Evolutionary conservation across 2,113 vertebrate species (phyloP).

Genomic region (Glareola pratincola): DNA sequence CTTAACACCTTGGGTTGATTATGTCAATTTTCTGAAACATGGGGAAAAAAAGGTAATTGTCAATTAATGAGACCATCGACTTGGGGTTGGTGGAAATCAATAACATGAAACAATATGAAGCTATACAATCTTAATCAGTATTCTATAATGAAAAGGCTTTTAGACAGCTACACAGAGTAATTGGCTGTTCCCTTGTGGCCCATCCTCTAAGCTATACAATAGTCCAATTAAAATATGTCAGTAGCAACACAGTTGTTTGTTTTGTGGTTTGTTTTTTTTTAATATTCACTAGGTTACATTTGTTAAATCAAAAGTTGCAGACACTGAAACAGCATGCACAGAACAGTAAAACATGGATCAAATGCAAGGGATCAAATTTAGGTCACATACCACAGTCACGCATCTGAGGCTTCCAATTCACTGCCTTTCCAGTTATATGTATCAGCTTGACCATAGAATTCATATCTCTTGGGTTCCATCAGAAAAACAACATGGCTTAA

Average conservation of each 20-base stretch:
- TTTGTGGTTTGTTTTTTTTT: not conserved
- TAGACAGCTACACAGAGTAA: slow-evolving; percentile 69
- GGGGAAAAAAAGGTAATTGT: slow-evolving; percentile 76
- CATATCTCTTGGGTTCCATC: not conserved
- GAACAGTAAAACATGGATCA: slow-evolving; percentile 28
- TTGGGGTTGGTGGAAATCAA: slow-evolving; percentile 69
- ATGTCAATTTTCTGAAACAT: slow-evolving; percentile 71
- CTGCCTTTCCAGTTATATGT: not conserved
- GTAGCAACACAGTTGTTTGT: slow-evolving; percentile 61
- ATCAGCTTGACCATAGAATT: not conserved
- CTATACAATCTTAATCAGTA: slow-evolving; percentile 67
- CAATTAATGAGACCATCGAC: slow-evolving; percentile 73
- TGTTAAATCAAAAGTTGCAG: slow-evolving; percentile 65
- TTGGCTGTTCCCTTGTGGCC: slow-evolving; percentile 69
- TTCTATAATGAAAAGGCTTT: slow-evolving; percentile 53
- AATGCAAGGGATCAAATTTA: not conserved
- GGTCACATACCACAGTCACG: not conserved
- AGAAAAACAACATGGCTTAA: not conserved
- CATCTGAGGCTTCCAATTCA: not conserved
- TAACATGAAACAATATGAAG: slow-evolving; percentile 67
- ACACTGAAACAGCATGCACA: not conserved
- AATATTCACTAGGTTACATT: slow-evolving; percentile 36
- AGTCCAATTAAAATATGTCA: slow-evolving; percentile 72
- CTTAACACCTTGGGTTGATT: slow-evolving; percentile 57
- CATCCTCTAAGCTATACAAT: slow-evolving; percentile 40